Conservation (phyloP, 2,888 invertebrate species). For the Cantharis lateralis region DNA sequence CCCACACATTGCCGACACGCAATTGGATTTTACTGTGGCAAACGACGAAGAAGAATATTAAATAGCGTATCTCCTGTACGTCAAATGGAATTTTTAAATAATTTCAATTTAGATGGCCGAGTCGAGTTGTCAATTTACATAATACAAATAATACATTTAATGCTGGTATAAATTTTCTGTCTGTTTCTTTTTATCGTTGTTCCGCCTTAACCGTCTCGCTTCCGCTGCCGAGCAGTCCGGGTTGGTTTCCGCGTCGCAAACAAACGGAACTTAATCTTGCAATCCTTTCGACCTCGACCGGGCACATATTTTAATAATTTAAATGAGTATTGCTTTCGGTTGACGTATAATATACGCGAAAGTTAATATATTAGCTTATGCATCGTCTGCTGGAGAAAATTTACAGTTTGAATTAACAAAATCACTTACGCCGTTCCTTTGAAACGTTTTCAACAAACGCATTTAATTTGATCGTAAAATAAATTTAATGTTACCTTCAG, state of each 20-base stretch:
- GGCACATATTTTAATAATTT: background rate
- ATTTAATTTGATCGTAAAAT: background rate
- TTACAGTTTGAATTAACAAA: background rate
- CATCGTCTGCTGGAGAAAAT: background rate
- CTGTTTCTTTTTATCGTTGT: background rate
- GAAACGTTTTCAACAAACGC: background rate
- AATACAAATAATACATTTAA: constrained; percentile 26
- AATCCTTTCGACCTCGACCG: background rate
- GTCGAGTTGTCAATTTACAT: constrained; percentile 31
- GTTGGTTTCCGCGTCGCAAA: background rate
- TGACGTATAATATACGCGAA: background rate
- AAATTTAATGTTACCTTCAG: background rate
- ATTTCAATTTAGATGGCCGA: constrained; percentile 28
- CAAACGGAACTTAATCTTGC: background rate
- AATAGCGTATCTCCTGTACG: constrained; percentile 23
- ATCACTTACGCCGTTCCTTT: background rate
- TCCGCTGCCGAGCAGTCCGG: background rate
- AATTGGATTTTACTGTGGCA: constrained; percentile 31
- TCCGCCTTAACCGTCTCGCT: background rate
- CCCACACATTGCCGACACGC: constrained; percentile 30
- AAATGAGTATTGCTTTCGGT: background rate
- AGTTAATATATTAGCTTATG: background rate
- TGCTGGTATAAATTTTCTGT: constrained; percentile 14
- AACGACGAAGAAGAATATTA: constrained; percentile 29
- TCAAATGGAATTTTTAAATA: constrained; percentile 32